phyloP scores from a whole-genome alignment of 30 jellyfish, hydroid and myxozoan species.

The Clytia hemisphaerica region DNA sequence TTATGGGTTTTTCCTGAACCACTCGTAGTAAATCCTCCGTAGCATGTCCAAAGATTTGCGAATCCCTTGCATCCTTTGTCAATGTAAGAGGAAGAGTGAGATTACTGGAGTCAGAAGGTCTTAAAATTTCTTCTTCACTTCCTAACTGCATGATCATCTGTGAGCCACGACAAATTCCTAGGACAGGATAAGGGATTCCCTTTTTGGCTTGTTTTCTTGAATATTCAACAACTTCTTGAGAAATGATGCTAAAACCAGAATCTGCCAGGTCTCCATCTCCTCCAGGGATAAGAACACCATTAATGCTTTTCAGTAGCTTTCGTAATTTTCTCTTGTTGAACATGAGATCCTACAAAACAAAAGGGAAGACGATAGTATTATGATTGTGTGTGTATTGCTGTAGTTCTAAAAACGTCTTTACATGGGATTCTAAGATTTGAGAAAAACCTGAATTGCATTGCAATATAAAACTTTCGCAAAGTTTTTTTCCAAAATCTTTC shows the following conservation, averaged over 20 bases:
- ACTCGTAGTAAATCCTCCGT: constrained; percentile 53
- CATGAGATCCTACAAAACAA: constrained; percentile 26
- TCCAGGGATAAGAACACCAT: constrained; percentile 76
- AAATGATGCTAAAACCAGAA: constrained; percentile 68
- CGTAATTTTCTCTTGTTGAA: constrained; percentile 38
- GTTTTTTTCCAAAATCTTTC: too few species aligned
- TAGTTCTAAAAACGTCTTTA: too few species aligned
- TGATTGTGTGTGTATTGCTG: too few species aligned
- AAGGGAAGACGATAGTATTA: too few species aligned
- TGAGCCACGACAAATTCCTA: constrained; percentile 92
- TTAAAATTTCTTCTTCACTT: constrained; percentile 39
- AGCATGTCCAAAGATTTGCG: constrained; percentile 77
- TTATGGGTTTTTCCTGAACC: constrained; percentile 52
- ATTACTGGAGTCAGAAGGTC: constrained; percentile 50
- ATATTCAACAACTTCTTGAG: constrained; percentile 43
- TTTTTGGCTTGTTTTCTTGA: constrained; percentile 55
- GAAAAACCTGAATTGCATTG: too few species aligned
- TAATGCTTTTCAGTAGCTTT: constrained; percentile 44
- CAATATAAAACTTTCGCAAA: too few species aligned
- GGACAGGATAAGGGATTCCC: constrained; percentile 69
- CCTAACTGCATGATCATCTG: constrained; percentile 70
- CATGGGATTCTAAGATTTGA: too few species aligned
- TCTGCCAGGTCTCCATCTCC: constrained; percentile 84
- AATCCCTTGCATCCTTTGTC: constrained; percentile 41
- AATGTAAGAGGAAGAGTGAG: constrained; percentile 57